phyloP scores from a whole-genome alignment of 2,113 vertebrate genomes.

The Vulpes lagopus region DNA sequence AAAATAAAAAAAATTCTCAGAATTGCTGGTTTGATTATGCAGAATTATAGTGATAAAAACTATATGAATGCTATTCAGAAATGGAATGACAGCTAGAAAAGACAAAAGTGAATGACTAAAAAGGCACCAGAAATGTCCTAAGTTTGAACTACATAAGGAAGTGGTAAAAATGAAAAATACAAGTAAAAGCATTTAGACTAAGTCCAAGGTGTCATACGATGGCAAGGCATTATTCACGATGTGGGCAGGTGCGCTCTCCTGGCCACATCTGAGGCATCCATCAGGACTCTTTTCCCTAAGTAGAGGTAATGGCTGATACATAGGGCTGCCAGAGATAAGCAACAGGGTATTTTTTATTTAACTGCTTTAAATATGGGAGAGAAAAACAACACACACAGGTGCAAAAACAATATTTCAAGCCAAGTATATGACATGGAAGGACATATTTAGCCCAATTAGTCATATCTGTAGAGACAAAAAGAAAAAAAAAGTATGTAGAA shows the following conservation, averaged over 20 bases:
- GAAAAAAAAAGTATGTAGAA: background rate
- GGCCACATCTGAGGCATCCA: background rate
- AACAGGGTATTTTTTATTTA: background rate
- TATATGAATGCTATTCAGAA: constrained; percentile 53
- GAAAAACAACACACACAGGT: background rate
- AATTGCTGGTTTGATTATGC: constrained; percentile 75
- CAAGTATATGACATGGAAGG: background rate
- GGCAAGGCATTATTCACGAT: background rate
- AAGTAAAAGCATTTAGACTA: background rate
- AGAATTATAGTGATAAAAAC: constrained; percentile 72
- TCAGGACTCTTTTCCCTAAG: background rate
- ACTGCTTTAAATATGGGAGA: constrained; percentile 6
- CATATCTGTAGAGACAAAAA: background rate
- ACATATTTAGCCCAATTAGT: background rate
- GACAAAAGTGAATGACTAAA: constrained; percentile 43
- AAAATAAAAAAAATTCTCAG: constrained; percentile 25
- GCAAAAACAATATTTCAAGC: background rate
- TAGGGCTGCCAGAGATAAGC: background rate
- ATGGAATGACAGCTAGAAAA: constrained; percentile 50
- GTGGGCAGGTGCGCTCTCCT: background rate
- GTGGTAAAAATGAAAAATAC: background rate
- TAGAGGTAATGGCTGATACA: background rate
- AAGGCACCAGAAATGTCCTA: background rate
- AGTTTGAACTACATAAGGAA: constrained; percentile 25
- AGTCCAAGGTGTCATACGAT: background rate